Evolutionary conservation across 2,888 invertebrate species (phyloP).

Genomic region (Sphecodes monilicornis): DNA sequence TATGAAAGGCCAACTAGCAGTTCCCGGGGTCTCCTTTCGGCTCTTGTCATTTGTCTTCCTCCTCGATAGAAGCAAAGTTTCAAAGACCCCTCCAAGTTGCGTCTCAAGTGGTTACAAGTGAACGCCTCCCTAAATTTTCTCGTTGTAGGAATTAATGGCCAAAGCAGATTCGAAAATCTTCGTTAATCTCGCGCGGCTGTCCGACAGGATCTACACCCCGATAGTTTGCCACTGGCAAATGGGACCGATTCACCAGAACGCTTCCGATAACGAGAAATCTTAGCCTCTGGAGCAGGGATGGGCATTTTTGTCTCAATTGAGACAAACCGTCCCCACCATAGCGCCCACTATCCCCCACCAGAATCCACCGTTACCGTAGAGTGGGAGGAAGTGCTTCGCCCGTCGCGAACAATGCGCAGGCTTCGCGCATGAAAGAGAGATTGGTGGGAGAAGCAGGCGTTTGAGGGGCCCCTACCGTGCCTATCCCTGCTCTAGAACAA

Average conservation of each 20-base stretch:
- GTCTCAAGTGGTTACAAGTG: conserved; percentile 66
- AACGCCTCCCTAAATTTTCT: conserved; percentile 76
- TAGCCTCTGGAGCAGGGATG: no score
- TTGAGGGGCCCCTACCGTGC: no score
- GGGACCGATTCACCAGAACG: conserved; percentile 34
- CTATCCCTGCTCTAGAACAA: background rate
- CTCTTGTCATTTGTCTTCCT: conserved; percentile 81
- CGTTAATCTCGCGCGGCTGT: conserved; percentile 58
- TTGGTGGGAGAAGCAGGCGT: no score
- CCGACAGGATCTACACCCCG: conserved; percentile 57
- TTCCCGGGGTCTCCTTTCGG: conserved; percentile 63
- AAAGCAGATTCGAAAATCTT: conserved; percentile 71
- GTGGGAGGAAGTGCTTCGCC: no score
- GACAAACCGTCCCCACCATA: no score
- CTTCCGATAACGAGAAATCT: background rate
- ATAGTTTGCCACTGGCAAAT: conserved; percentile 53
- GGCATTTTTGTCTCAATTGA: no score
- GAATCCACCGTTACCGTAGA: no score
- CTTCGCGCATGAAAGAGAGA: no score
- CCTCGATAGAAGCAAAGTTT: conserved; percentile 80
- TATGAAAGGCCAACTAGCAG: conserved; percentile 75
- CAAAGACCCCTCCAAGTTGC: conserved; percentile 79
- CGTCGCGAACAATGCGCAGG: no score
- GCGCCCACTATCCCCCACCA: no score
- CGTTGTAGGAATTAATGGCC: conserved; percentile 73